Evolutionary conservation across 2,888 invertebrate species (phyloP).

Genomic region (Scaptomyza tumidula): DNA sequence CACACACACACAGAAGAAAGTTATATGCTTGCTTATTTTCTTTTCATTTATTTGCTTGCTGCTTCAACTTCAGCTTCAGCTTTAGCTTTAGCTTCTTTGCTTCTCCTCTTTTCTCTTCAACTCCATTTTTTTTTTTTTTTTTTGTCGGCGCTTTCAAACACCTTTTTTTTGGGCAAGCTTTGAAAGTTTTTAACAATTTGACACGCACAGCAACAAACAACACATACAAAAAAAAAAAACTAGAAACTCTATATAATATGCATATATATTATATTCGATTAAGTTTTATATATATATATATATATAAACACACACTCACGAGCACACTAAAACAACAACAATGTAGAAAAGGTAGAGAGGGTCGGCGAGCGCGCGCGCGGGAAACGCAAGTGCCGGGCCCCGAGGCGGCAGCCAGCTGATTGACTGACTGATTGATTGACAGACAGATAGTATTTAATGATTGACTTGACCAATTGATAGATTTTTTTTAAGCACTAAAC

Average conservation of each 20-base stretch:
- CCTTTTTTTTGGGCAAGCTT: slow-evolving; percentile 55
- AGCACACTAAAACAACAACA: slow-evolving; percentile 2
- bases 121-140: not conserved
- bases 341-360: not conserved
- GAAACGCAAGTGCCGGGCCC: slow-evolving; percentile 51
- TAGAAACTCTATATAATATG: too few species aligned
- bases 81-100: too few species aligned
- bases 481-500: not conserved
- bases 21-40: slow-evolving; percentile 6
- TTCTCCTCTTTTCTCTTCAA: too few species aligned
- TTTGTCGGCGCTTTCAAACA: slow-evolving; percentile 48
- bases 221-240: slow-evolving; percentile 25
- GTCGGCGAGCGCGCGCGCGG: slow-evolving; percentile 31
- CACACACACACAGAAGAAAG: slow-evolving; percentile 2
- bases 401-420: slow-evolving; percentile 28
- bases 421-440: slow-evolving; percentile 10
- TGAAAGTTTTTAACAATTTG: slow-evolving; percentile 35
- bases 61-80: not conserved
- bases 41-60: slow-evolving; percentile 5
- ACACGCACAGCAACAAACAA: slow-evolving; percentile 60
- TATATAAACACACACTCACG: not conserved
- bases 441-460: slow-evolving; percentile 2
- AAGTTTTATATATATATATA: not conserved
- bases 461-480: slow-evolving; percentile 7
- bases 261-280: not conserved